phyloP scores from a whole-genome alignment of 35 echinoderm and acorn worm species.

The Lytechinus variegatus region DNA sequence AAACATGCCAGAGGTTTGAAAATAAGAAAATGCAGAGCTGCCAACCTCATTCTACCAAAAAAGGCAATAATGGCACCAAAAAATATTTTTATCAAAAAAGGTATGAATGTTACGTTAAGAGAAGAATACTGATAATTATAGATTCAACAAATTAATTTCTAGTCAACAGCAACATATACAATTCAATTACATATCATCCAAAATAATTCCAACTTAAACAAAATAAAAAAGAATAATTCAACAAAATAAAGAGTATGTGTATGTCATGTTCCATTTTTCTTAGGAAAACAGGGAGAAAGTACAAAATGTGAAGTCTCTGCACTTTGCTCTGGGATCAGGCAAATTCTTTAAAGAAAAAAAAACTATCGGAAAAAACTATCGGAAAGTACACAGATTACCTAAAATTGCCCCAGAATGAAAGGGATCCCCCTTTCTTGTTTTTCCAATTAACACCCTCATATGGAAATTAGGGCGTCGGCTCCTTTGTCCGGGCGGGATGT shows the following conservation, averaged over 20 bases:
- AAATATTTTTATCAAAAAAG: too few relatives aligned
- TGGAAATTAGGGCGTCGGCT: conserved; percentile 35
- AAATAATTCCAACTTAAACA: background rate
- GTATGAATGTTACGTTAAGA: too few relatives aligned
- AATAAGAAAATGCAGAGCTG: too few relatives aligned
- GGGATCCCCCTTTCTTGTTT: conserved; percentile 37
- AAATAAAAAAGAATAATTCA: background rate
- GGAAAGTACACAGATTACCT: conserved; percentile 5
- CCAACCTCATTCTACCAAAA: too few relatives aligned
- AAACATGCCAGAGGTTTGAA: too few relatives aligned
- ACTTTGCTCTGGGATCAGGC: background rate
- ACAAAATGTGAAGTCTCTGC: conserved; percentile 15
- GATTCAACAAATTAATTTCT: too few relatives aligned
- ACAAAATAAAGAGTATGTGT: background rate
- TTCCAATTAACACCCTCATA: conserved; percentile 44
- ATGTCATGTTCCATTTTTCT: too few relatives aligned
- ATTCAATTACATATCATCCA: background rate
- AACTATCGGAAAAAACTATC: background rate
- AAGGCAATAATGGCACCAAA: too few relatives aligned
- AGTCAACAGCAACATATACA: background rate
- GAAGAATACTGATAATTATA: too few relatives aligned
- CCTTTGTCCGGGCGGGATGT: conserved; percentile 1
- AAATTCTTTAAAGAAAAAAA: background rate
- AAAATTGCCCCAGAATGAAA: background rate
- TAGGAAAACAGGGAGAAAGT: background rate